Base-by-base conservation (phyloP, 1,140 invertebrate species). In the Bombyx mandarina region DNA sequence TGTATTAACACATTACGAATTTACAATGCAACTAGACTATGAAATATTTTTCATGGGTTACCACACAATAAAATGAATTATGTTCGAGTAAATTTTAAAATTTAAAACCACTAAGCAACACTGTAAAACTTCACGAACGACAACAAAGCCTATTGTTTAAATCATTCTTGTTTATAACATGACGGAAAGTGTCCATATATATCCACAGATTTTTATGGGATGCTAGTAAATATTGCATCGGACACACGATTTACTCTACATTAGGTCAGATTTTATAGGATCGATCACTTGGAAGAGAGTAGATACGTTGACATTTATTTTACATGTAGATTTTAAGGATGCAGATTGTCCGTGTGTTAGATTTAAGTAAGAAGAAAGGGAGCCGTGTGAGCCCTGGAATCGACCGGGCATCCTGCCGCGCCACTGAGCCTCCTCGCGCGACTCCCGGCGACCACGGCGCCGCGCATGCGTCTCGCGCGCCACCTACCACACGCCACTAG, bases 391-490 rank as follows among this genome's bases (percentile, higher is more conserved):
- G 70, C 65, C 67, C 73, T 75, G 70, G 76, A 79, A 82, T 86
- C 82, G 80, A 82, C 80, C 82, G 72, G 71, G 71, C 76, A 69
- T 75, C 71, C 79, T 77, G 73, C 69, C 79, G 80, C 81, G 76
- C 74, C 81, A 86, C 83, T 86, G 77, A 83, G 67, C 69, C 69
- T 56, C 73, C 67, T 75, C 67, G 67, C 69, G 62, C 67, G 72
- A 71, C 68, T 76, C 73, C 72, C 69, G 69, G 75, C 73, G 57
- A 69, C 63, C 57, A 57, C 57, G 47, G 54, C 42, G 50, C 10
- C 75, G 82, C 83, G 83, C 83, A 85, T 83, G 83, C 83, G 83
- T 69, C 56, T 53, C 12, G n/a, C 58, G 48, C 59, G 49, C 56
- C 58, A 54, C 61, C 65, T 35, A 35, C 26, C 26, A 35, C 68